These are phyloP conservation scores for Crotalus viridis DNA, from an alignment of 2,113 vertebrate species.

Conservation along the genomic window DNA sequence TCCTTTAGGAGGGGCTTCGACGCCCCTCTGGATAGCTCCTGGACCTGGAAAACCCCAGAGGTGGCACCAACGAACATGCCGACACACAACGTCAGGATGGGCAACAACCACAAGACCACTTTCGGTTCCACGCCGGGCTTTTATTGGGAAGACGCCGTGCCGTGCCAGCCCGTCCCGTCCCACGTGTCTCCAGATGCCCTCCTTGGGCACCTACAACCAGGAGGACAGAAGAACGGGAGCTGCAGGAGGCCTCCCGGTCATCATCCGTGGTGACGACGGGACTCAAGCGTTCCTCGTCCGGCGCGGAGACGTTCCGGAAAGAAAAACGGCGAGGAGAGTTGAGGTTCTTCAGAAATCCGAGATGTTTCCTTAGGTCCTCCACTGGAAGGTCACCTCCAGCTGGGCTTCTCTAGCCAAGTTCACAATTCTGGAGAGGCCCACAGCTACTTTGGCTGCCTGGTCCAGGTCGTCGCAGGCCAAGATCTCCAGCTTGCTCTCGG, in stretches of 20 bases:
- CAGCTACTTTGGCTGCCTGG: slow-evolving; percentile 96
- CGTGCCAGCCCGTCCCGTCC: background rate
- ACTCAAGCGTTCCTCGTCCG: background rate
- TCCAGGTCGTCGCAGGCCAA: slow-evolving; percentile 96
- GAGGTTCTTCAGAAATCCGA: background rate
- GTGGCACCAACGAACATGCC: background rate
- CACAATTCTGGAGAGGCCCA: slow-evolving; percentile 88
- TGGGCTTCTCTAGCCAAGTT: slow-evolving; percentile 84
- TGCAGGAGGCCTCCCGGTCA: no score
- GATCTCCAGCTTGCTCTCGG: slow-evolving; percentile 91
- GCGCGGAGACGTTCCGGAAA: no score
- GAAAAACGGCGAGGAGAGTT: no score
- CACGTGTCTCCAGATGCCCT: no score
- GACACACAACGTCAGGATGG: background rate
- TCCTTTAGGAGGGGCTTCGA: background rate
- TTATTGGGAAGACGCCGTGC: background rate
- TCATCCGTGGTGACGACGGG: no score
- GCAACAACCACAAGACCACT: background rate
- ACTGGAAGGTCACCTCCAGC: slow-evolving; percentile 47
- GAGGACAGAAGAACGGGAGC: no score
- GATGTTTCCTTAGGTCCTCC: background rate
- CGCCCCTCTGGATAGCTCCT: rapidly evolving
- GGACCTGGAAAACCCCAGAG: background rate
- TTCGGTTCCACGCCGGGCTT: background rate
- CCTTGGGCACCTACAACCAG: no score